Evolutionary conservation across 92 coral and sea anemone species (phyloP).

Genomic region (Siderastrea radians): DNA sequence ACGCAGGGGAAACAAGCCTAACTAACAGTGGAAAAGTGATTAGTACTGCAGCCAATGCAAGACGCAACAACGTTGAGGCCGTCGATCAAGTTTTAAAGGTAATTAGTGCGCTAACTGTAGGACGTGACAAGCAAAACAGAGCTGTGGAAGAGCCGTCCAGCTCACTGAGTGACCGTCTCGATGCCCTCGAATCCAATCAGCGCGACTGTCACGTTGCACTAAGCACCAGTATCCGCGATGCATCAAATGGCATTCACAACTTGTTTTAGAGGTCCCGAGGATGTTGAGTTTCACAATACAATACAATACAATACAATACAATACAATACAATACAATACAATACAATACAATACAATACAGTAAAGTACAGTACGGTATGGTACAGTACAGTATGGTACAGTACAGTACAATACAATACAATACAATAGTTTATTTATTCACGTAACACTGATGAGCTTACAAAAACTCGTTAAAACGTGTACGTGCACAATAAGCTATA

Average conservation of each 20-base stretch:
- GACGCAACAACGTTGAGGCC: background rate
- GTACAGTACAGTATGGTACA: too few relatives aligned
- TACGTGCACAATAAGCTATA: background rate
- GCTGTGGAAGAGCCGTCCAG: background rate
- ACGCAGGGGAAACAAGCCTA: background rate
- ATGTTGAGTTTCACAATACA: too few relatives aligned
- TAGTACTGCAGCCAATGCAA: background rate
- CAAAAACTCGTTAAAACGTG: too few relatives aligned
- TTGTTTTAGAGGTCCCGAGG: conserved; percentile 1
- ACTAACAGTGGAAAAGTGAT: background rate
- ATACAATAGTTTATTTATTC: too few relatives aligned
- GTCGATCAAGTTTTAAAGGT: conserved; percentile 20
- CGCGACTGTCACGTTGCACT: conserved; percentile 8
- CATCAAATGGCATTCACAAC: background rate
- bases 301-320: too few relatives aligned
- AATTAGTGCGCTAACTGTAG: background rate
- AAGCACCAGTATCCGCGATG: background rate
- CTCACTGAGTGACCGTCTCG: conserved; percentile 11
- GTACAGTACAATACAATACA: too few relatives aligned
- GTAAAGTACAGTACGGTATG: too few relatives aligned
- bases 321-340: too few relatives aligned
- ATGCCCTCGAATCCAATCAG: conserved; percentile 8
- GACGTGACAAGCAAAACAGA: conserved; percentile 10
- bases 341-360: too few relatives aligned
- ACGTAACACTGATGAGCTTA: too few relatives aligned